Evolutionary conservation across 2,888 invertebrate species (phyloP).

Genomic region (Aspidiotus destructor): DNA sequence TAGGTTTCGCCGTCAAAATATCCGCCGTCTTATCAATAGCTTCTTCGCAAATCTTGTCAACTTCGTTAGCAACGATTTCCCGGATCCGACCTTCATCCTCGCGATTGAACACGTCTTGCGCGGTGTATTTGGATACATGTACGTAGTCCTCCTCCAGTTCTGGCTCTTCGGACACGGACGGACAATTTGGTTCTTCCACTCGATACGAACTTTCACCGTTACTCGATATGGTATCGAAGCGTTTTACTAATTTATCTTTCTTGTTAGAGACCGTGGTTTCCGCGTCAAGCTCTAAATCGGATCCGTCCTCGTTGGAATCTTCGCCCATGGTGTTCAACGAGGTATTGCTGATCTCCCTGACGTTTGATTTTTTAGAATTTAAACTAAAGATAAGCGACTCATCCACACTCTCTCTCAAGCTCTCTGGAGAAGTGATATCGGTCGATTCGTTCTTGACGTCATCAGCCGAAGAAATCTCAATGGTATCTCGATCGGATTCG

Average conservation of each 20-base stretch:
- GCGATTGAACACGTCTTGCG: constrained; percentile 25
- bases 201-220: constrained; percentile 29
- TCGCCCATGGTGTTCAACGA: constrained; percentile 28
- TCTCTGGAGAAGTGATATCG: constrained; percentile 20
- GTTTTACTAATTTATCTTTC: constrained; percentile 11
- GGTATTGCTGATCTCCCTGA: constrained; percentile 28
- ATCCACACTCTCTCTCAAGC: constrained; percentile 15
- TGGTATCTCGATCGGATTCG: constrained; percentile 23
- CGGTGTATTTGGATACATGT: background rate
- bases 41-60: constrained; percentile 37
- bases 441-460: constrained; percentile 26
- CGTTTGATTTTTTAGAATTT: constrained; percentile 10
- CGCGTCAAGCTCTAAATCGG: constrained; percentile 22
- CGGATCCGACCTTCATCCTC: constrained; percentile 34
- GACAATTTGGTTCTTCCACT: constrained; percentile 23
- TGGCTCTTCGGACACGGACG: constrained; percentile 26
- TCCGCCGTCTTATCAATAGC: constrained; percentile 37
- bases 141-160: constrained; percentile 18
- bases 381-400: constrained; percentile 14
- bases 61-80: constrained; percentile 37
- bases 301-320: constrained; percentile 25
- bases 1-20: constrained; percentile 24
- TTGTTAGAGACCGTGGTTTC: background rate
- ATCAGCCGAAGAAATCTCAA: constrained; percentile 28
- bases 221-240: constrained; percentile 32